Evolutionary conservation across 1,140 invertebrate genomes (phyloP), one percentile per base, ranked within the genome.

Genomic region (Hesperophylax magnus): DNA sequence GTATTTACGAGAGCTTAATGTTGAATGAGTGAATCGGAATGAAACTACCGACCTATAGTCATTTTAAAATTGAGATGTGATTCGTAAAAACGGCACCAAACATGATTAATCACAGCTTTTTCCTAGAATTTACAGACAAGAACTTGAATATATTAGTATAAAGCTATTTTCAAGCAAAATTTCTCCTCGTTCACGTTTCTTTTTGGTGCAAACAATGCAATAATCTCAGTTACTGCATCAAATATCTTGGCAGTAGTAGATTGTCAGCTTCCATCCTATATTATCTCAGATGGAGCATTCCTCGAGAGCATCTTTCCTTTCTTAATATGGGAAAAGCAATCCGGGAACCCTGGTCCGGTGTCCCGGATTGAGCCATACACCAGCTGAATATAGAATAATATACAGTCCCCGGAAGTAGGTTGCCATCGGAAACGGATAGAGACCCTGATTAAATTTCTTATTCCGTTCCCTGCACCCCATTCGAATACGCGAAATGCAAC

Each of bases 371-470:
- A 58, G n/a, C 56, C 56, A 58, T 58, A 58, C 18, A 56, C 56
- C 20, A n/a, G n/a, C 56, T 47, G 39, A 47, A 47, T 47, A 47
- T 47, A 47, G 39, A 18, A 58, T 58, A 58, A 18, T 58, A 18
- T 58, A 58, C 5, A 58, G 56, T 22, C 56, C 6, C 56, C 56
- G 56, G 56, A 58, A 58, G 56, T 58, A 22, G n/a, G 20, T 65
- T 65, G 20, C 14, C 24, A 65, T 65, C 61, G 61, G 61, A 65
- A 65, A 31, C 24, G 15, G 24, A 65, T 65, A 65, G 24, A 65
- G 61, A 65, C 15, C 22, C 61, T 65, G 61, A 65, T 65, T 65
- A 65, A 65, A 65, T 65, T 65, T 65, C 61, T 65, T 65, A 65
- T 65, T 65, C 61, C 61, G 24, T 24, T 65, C 61, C 24, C 61